Evolutionary conservation across 2,888 invertebrate species (phyloP).

Genomic region (Xestoiulus laeticollis): DNA sequence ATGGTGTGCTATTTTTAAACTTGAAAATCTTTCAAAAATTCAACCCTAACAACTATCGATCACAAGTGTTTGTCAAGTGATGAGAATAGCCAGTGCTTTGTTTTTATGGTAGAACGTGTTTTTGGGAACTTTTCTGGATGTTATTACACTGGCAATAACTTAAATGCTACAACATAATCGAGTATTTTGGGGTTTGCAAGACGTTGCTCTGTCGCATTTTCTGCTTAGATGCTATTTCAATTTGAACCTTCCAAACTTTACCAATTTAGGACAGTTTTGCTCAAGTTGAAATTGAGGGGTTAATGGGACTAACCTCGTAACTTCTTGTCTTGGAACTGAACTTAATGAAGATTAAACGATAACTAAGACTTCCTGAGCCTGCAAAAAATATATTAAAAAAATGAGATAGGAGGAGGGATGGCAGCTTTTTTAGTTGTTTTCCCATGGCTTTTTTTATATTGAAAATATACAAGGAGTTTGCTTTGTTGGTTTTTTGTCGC

Average conservation of each 20-base stretch:
- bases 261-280: neutral
- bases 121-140: too few species aligned
- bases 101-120: neutral
- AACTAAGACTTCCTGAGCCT: neutral
- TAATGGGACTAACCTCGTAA: neutral
- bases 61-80: neutral
- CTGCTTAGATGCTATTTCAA: too few species aligned
- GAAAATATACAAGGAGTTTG: neutral
- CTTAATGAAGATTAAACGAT: neutral
- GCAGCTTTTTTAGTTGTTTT: neutral
- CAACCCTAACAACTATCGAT: too few species aligned
- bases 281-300: neutral
- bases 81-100: neutral
- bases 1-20: neutral
- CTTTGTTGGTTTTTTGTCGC: constrained; percentile 17
- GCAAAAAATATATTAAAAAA: neutral
- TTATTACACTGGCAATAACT: too few species aligned
- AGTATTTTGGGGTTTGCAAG: too few species aligned
- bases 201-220: too few species aligned
- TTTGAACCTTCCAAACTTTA: too few species aligned
- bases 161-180: too few species aligned
- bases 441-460: neutral
- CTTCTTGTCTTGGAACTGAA: neutral
- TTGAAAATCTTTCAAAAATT: too few species aligned
- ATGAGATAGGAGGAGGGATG: neutral